Percentiles rank a stretch among this genome's conserved stretches.
phyloP scores from a whole-genome alignment of 2,113 vertebrate genomes.

The human (Homo sapiens) region GRCh38 chr17:66808001-66808500 shows the following conservation, averaged over 20 bases:
- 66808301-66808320: background rate
- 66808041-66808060: background rate
- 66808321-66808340: background rate
- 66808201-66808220: background rate
- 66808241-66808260: background rate
- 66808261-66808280: background rate
- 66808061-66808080: background rate
- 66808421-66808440: conserved; percentile 36
- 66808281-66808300: background rate
- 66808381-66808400: background rate
- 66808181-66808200: background rate
- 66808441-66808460: background rate
- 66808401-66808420: background rate
- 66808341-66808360: background rate
- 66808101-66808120: background rate
- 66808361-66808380: background rate
- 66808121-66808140: background rate
- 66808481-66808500: background rate
- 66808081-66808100: fast-evolving
- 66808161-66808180: background rate
- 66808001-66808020: background rate
- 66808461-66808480: too few species aligned
- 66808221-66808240: too few species aligned
- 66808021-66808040: background rate
- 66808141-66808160: background rate